Conservation (phyloP, 2,797 vertebrate species). For the Hydrocynus forskahlii region DNA sequence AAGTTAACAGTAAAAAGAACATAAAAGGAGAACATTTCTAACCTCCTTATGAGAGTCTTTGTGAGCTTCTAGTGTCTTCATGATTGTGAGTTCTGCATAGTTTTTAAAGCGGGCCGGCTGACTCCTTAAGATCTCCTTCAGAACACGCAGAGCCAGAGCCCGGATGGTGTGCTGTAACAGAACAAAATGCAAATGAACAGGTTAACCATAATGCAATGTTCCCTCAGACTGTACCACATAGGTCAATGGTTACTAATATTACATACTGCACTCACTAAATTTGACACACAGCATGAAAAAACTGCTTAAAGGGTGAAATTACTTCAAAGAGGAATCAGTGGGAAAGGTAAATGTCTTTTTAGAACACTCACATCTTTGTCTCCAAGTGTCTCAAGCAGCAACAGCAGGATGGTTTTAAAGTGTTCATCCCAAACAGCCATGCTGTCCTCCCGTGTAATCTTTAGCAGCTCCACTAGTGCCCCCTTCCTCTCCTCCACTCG, state of each 20-base stretch:
- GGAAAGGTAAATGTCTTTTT: background rate
- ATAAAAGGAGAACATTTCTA: slow-evolving; percentile 23
- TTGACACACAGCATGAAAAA: no score
- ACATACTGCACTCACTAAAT: no score
- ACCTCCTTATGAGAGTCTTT: slow-evolving; percentile 99
- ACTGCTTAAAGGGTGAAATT: no score
- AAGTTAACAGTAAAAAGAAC: background rate
- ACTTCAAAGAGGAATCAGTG: background rate
- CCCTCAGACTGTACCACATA: no score
- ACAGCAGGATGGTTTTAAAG: slow-evolving; percentile 96
- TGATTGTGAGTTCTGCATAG: slow-evolving; percentile 97
- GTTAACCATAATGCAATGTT: background rate
- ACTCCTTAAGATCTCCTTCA: slow-evolving; percentile 94
- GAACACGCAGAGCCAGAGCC: slow-evolving; percentile 90
- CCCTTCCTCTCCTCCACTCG: slow-evolving; percentile 93
- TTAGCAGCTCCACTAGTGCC: slow-evolving; percentile 92
- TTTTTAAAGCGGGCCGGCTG: slow-evolving; percentile 98
- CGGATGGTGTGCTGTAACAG: slow-evolving; percentile 90
- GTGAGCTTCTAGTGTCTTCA: slow-evolving; percentile 99
- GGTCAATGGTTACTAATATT: no score
- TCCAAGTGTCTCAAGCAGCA: slow-evolving; percentile 95
- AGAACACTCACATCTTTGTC: slow-evolving; percentile 87
- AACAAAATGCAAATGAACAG: background rate
- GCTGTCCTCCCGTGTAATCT: slow-evolving; percentile 94
- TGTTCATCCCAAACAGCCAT: slow-evolving; percentile 96